Percentiles rank a stretch among this genome's conserved stretches.
Evolutionary conservation across 2,797 vertebrate genomes (phyloP).

Genomic region (Podarcis lilfordi): DNA sequence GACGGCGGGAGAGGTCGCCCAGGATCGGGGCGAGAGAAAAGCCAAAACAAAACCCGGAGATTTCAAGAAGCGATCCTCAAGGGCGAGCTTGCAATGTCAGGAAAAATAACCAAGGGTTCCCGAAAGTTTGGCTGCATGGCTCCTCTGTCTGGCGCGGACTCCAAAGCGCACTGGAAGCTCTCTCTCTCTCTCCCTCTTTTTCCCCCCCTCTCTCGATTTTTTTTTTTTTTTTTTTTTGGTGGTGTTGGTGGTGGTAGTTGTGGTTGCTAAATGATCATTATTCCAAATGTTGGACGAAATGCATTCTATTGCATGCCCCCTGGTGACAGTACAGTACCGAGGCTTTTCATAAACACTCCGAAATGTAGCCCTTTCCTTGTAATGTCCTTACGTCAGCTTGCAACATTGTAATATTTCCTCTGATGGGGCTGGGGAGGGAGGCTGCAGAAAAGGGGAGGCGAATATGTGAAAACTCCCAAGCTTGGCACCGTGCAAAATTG

Average conservation of each 20-base stretch:
- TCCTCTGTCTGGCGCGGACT: conserved; percentile 45
- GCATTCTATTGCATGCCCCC: conserved; percentile 84
- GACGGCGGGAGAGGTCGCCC: neutral
- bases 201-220: neutral
- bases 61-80: conserved; percentile 58
- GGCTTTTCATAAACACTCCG: conserved; percentile 74
- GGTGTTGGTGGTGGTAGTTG: conserved; percentile 32
- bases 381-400: conserved; percentile 75
- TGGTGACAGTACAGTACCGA: conserved; percentile 82
- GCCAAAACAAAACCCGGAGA: conserved; percentile 39
- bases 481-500: conserved; percentile 27
- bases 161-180: conserved; percentile 44
- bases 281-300: conserved; percentile 77
- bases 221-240: neutral
- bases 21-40: neutral
- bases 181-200: neutral
- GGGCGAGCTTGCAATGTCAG: conserved; percentile 59
- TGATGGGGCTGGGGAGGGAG: conserved; percentile 47
- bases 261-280: conserved; percentile 63
- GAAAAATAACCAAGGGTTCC: conserved; percentile 43
- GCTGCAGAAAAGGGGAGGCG: conserved; percentile 36
- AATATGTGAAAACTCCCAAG: conserved; percentile 31
- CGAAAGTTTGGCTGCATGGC: conserved; percentile 66
- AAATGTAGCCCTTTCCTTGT: conserved; percentile 72
- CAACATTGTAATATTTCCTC: conserved; percentile 69